Base-by-base conservation (phyloP, 2,797 vertebrate genomes). In the Centropyge bicolor region DNA sequence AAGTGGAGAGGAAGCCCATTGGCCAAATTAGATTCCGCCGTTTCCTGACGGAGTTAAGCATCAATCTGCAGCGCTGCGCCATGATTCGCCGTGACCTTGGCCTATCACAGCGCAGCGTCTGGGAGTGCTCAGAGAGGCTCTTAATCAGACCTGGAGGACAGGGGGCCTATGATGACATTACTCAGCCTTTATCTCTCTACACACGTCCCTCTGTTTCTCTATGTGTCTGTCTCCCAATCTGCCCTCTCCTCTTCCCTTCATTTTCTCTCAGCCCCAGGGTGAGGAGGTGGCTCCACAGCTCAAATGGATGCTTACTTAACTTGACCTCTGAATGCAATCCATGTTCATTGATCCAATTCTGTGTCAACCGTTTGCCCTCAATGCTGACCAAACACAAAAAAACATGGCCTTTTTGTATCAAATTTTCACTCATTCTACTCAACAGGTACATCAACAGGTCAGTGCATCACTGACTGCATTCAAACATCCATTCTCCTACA, bases 11-110 rank as follows among this genome's bases (percentile, higher is more conserved):
- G 85, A 91, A 89, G 83, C 86, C 89, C 90, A 85, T 88, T 87
- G 88, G 89, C 88, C 80, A 94, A 94, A 94, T 94, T 90, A 91
- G 90, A 92, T 94, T 86, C 80, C 35, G 67, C 66, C 45, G 55
- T 88, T 91, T 94, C 91, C 89, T 90, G 88, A 87, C 66, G 60
- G 87, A 92, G 86, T 94, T 91, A 89, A 93, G 88, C 88, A 92
- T 91, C 92, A 94, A 90, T 93, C 90, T 86, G 89, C 52, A 65
- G 84, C 67, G 11, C 76, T 80, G 88, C 27, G 49, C 60, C 38
- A 63, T 84, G 90, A 94, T 91, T 94, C 62, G 72, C 88, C 54
- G 22, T 93, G 93, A 93, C 94, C 94, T 93, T 92, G 94, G 93
- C 89, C 89, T 89, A 93, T 93, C 91, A 82, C 69, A 72, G 82